Percentiles rank a stretch among this genome's conserved stretches.
phyloP scores from a whole-genome alignment of 1,140 invertebrate species.

The Heterodera schachtii region DNA sequence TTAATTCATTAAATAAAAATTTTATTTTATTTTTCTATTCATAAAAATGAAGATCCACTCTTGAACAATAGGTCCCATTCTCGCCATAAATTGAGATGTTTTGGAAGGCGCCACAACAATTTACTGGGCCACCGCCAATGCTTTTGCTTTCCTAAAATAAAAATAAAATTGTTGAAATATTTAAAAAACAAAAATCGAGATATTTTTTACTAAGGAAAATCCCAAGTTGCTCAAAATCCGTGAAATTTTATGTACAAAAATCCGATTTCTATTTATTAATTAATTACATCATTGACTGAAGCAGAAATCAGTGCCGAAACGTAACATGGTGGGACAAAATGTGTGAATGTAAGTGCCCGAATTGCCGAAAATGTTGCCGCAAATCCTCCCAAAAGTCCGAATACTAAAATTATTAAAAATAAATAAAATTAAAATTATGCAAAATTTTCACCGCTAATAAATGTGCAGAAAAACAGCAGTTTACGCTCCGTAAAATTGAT shows the following conservation, averaged over 20 bases:
- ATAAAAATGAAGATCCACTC: slow-evolving; percentile 45
- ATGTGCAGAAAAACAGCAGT: slow-evolving; percentile 20
- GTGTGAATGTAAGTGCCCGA: slow-evolving; percentile 50
- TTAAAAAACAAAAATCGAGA: neutral
- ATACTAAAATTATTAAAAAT: slow-evolving; percentile 9
- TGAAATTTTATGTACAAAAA: neutral
- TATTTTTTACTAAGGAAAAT: too few species aligned
- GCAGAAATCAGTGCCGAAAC: slow-evolving; percentile 46
- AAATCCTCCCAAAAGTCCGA: slow-evolving; percentile 55
- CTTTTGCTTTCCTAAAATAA: slow-evolving; percentile 3
- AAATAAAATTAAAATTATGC: neutral
- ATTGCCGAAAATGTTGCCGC: slow-evolving; percentile 65
- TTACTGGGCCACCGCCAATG: slow-evolving; percentile 37
- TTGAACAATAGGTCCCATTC: slow-evolving; percentile 24
- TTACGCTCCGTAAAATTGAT: neutral
- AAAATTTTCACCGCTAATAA: slow-evolving; percentile 22
- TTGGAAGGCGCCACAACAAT: slow-evolving; percentile 54
- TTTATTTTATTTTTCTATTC: neutral
- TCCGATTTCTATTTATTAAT: too few species aligned
- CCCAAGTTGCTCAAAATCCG: neutral
- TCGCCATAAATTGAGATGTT: slow-evolving; percentile 48
- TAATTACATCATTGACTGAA: neutral
- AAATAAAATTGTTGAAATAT: neutral
- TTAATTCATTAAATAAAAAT: too few species aligned
- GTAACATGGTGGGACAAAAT: slow-evolving; percentile 61